Base-by-base conservation (phyloP, 2,888 invertebrate species). In the Pristionchus mayeri region DNA sequence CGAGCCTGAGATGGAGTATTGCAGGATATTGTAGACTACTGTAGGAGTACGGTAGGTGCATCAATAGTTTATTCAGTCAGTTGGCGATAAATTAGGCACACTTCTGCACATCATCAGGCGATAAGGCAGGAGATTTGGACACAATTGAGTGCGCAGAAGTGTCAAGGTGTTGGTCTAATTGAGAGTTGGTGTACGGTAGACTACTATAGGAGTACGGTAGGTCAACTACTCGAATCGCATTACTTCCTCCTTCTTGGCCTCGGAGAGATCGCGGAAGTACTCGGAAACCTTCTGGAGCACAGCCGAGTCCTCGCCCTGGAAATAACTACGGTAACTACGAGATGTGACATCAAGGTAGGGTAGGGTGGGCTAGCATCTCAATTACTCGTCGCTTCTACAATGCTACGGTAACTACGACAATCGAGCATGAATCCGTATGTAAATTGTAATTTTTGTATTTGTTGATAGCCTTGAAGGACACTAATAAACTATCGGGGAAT, bases 211-310 rank as follows among this genome's bases (percentile, higher is more conserved):
- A 48, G n/a, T n/a, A n/a, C n/a, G n/a, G n/a, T 13, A 18, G 52
- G 52, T 52, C 18, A 21, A 18, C 21, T 52, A 52, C 18, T 52
- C 3, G 60, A 27, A 40, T 40, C n/a, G n/a, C 40, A 34, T 78
- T 78, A 78, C 78, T 48, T 78, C 78, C 11, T 52, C 78, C 78
- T 78, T 78, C 78, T 78, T 78, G 13, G 48, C 30, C 4, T 48
- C 78, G 11, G 21, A n/a, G 34, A 78, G 34, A 0, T 78, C 52
- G 27, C 27, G 18, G 37, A 52, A 78, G 78, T 52, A 78, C 78
- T 27, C 34, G 2, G 52, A 52, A 34, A 78, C 34, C 50, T 48
- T 50, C 21, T 48, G 16, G 37, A 78, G 48, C 0, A 52, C 16
- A 0, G 27, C 78, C 7, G 24, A 50, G 16, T 50, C 52, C 30